phyloP scores from a whole-genome alignment of 1,140 invertebrate species.

The Eriocheir sinensis region DNA sequence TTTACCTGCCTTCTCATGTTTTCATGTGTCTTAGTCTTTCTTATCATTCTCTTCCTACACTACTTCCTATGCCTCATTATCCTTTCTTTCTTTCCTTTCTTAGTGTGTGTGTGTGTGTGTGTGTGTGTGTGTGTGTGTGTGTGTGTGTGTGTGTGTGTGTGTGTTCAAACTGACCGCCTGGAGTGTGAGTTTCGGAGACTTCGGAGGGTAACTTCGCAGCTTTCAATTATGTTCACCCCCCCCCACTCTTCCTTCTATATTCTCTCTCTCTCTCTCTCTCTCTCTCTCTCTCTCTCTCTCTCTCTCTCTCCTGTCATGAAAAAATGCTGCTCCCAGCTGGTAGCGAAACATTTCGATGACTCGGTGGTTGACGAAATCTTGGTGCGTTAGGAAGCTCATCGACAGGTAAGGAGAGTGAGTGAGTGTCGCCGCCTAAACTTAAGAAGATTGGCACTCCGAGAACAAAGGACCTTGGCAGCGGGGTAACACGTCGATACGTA shows the following conservation, averaged over 20 bases:
- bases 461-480: no score
- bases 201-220: not conserved
- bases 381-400: no score
- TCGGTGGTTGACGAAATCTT: no score
- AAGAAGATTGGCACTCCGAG: no score
- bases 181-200: not conserved
- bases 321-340: no score
- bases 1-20: no score
- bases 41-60: not conserved
- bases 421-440: no score
- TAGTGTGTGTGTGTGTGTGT: slow-evolving; percentile 7
- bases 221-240: not conserved
- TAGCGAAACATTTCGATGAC: no score
- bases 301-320: slow-evolving; percentile 4
- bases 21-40: no score
- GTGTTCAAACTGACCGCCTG: not conserved
- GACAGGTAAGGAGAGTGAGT: no score
- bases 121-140: slow-evolving; percentile 4
- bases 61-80: not conserved
- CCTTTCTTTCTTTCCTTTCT: no score
- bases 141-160: not conserved
- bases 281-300: not conserved
- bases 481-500: no score
- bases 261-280: not conserved
- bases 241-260: not conserved